Evolutionary conservation across 2,113 vertebrate genomes (phyloP).

Genomic region (Ceratotherium simum): DNA sequence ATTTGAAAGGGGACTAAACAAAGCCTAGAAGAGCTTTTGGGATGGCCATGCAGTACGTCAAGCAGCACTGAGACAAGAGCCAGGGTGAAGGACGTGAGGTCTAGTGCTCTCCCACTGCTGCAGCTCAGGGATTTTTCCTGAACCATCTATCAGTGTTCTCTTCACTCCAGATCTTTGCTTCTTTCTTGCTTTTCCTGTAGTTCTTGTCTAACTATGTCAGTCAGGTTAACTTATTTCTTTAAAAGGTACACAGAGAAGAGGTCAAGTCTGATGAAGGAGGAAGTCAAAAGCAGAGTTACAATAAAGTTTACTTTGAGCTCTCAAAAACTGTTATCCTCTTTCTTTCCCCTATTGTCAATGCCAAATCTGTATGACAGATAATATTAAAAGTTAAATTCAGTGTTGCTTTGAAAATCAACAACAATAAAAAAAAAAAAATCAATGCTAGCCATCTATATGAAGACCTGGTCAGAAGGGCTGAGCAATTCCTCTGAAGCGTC

Average conservation of each 20-base stretch:
- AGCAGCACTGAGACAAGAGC: not conserved
- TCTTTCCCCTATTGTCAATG: not conserved
- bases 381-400: slow-evolving; percentile 16
- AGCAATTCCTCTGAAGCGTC: not conserved
- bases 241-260: not conserved
- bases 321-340: not conserved
- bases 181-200: not conserved
- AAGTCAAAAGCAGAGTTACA: slow-evolving; percentile 34
- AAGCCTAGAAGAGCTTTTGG: not conserved
- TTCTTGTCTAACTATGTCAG: not conserved
- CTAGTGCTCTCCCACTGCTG: not conserved
- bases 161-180: not conserved
- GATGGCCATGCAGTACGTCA: too few relatives aligned
- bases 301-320: not conserved
- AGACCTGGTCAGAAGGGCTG: not conserved
- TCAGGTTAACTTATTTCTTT: slow-evolving; percentile 26
- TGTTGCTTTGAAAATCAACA: slow-evolving; percentile 19
- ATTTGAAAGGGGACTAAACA: not conserved
- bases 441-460: not conserved
- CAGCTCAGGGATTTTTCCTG: not conserved
- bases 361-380: not conserved
- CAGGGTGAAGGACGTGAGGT: not conserved
- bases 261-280: not conserved
- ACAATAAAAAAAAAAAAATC: not conserved
- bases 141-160: not conserved